A percentile compares a stretch with the other conserved stretches of the same genome.
phyloP scores from a whole-genome alignment of 2,888 invertebrate genomes.

The Agrochola lychnidis region DNA sequence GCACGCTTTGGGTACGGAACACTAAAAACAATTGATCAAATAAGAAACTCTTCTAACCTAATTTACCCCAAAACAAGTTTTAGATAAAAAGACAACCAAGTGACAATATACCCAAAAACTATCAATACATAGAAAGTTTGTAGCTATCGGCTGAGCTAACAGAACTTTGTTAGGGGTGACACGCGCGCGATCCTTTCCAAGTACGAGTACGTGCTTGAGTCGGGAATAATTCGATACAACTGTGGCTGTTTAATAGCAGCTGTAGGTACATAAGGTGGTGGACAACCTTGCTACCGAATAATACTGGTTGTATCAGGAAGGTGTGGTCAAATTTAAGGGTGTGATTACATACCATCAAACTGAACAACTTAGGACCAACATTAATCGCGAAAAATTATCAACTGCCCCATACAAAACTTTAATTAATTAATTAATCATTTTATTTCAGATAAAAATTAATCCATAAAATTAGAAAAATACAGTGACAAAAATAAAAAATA shows the following conservation, averaged over 20 bases:
- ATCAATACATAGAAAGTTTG: constrained; percentile 31
- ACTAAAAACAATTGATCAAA: constrained; percentile 5
- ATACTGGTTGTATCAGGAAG: too few relatives aligned
- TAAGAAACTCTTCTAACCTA: not conserved
- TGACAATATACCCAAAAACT: constrained; percentile 31
- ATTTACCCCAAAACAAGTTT: constrained; percentile 1
- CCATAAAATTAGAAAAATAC: too few relatives aligned
- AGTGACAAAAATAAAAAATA: too few relatives aligned
- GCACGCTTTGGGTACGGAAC: not conserved
- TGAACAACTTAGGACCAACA: too few relatives aligned
- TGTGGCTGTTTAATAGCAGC: not conserved
- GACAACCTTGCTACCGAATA: not conserved
- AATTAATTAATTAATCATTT: too few relatives aligned
- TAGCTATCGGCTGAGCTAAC: constrained; percentile 11
- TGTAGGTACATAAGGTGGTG: not conserved
- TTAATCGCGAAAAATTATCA: too few relatives aligned
- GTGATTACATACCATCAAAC: too few relatives aligned
- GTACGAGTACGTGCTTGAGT: constrained; percentile 52
- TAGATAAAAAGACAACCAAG: constrained; percentile 7
- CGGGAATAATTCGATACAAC: constrained; percentile 39
- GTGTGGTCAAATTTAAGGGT: too few relatives aligned
- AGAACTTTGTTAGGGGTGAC: constrained; percentile 44
- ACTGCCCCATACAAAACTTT: too few relatives aligned
- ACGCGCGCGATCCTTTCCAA: constrained; percentile 42
- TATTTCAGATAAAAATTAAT: too few relatives aligned